phyloP scores from a whole-genome alignment of 1,140 invertebrate genomes.

The Drosophila grimshawi region DNA sequence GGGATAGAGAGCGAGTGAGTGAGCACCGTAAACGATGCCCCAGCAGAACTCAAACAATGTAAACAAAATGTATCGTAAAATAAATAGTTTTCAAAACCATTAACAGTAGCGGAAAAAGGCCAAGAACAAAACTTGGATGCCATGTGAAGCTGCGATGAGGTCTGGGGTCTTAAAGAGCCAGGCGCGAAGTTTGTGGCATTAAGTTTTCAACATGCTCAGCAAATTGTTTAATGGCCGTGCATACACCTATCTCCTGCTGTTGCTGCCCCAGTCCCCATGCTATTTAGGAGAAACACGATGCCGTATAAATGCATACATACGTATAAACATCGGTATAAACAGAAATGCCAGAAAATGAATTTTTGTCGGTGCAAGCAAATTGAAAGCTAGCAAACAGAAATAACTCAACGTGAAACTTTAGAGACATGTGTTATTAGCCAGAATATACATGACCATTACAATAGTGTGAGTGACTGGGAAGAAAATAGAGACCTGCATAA shows the following conservation, averaged over 20 bases:
- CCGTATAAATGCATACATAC: neutral
- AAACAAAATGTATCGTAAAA: slow-evolving; percentile 74
- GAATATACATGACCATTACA: slow-evolving; percentile 41
- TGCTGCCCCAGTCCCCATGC: neutral
- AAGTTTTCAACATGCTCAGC: slow-evolving; percentile 58
- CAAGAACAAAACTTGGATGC: slow-evolving; percentile 27
- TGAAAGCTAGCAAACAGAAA: slow-evolving; percentile 62
- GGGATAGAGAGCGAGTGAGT: slow-evolving; percentile 5
- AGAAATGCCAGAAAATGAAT: slow-evolving; percentile 41
- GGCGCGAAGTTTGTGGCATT: slow-evolving; percentile 56
- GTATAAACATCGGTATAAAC: slow-evolving; percentile 16
- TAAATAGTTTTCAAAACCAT: slow-evolving; percentile 73
- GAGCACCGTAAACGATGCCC: slow-evolving; percentile 32
- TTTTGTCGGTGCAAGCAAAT: slow-evolving; percentile 52
- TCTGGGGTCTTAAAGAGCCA: slow-evolving; percentile 26
- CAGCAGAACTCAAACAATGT: slow-evolving; percentile 50
- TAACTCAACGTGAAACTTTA: slow-evolving; percentile 62
- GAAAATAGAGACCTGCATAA: slow-evolving; percentile 35
- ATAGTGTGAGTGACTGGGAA: slow-evolving; percentile 1
- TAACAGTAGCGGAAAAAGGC: slow-evolving; percentile 30
- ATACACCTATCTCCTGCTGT: neutral
- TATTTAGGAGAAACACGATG: slow-evolving; percentile 18
- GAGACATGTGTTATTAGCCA: slow-evolving; percentile 65
- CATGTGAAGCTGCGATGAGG: slow-evolving; percentile 16
- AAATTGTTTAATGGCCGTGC: slow-evolving; percentile 53